These are phyloP conservation scores for Melanchra persicariae DNA, from an alignment of 2,888 invertebrate species.

Conservation along the genomic window DNA sequence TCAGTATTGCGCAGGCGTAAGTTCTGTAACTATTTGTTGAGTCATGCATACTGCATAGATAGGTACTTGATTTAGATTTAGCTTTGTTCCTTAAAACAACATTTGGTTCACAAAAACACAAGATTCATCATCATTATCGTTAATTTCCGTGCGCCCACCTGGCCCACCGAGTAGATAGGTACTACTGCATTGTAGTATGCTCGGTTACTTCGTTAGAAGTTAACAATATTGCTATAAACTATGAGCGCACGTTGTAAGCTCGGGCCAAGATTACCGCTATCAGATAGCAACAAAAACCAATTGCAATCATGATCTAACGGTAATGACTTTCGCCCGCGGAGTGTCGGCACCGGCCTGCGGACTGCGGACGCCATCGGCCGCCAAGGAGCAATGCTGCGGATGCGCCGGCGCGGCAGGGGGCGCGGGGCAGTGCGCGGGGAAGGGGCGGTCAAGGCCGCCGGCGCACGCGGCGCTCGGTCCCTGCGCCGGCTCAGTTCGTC, in stretches of 20 bases:
- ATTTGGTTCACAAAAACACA: too few species aligned
- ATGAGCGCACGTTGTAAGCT: not conserved
- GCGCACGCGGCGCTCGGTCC: constrained; percentile 75
- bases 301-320: constrained; percentile 56
- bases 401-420: constrained; percentile 51
- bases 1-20: too few species aligned
- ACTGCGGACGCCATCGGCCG: not conserved
- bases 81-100: too few species aligned
- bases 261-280: constrained; percentile 51
- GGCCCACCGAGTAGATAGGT: too few species aligned
- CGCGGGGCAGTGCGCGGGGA: constrained; percentile 63
- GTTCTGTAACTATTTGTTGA: too few species aligned
- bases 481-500: constrained; percentile 64
- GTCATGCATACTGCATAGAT: too few species aligned
- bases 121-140: too few species aligned
- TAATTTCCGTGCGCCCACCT: too few species aligned
- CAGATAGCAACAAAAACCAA: constrained; percentile 52
- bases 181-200: not conserved
- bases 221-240: constrained; percentile 14
- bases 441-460: constrained; percentile 85
- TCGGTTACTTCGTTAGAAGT: not conserved
- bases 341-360: constrained; percentile 6
- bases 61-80: too few species aligned
- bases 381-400: constrained; percentile 50
- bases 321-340: constrained; percentile 50